Evolutionary conservation across 1,140 invertebrate genomes (phyloP).

Genomic region (Trypoxylus dichotomus): DNA sequence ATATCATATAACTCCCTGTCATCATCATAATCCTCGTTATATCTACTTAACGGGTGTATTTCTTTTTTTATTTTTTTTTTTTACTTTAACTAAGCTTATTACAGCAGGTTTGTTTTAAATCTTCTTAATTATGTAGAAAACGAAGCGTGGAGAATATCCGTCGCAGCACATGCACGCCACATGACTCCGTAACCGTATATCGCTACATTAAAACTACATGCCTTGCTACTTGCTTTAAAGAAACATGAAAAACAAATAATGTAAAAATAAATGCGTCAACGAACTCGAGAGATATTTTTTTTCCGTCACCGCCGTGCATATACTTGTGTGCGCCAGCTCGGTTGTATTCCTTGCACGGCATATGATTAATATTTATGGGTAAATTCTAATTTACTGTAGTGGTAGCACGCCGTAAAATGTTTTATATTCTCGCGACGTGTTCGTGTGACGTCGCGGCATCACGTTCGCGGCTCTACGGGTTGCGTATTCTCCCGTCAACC

Average conservation of each 20-base stretch:
- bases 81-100: neutral
- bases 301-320: neutral
- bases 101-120: neutral
- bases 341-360: neutral
- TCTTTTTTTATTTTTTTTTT: no score
- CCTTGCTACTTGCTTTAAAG: neutral
- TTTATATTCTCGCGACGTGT: no score
- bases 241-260: neutral
- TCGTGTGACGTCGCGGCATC: no score
- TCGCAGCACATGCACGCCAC: neutral
- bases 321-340: neutral
- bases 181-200: neutral
- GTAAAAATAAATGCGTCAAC: neutral
- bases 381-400: neutral
- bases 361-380: neutral
- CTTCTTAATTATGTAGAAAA: neutral
- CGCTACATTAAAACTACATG: neutral
- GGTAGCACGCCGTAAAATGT: neutral
- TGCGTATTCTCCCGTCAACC: no score
- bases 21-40: no score
- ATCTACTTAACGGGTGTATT: no score
- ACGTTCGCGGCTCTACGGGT: no score
- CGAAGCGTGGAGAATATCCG: neutral
- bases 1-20: no score
- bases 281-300: neutral